Base-by-base conservation (phyloP, 2,888 invertebrate species). In the Agrotis segetum region DNA sequence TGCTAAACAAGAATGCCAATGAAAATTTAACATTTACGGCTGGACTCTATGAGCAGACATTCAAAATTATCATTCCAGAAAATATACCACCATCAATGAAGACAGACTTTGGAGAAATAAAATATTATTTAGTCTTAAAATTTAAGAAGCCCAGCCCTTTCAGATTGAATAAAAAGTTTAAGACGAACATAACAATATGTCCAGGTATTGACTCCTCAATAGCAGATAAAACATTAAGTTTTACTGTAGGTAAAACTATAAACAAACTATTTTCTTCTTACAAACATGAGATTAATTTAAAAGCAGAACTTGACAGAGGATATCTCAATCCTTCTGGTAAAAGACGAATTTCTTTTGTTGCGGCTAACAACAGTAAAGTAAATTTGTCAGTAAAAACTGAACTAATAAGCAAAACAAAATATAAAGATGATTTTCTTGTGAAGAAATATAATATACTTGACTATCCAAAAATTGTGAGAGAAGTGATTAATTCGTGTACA, bases 41-140 rank as follows among this genome's bases (percentile, higher is more conserved):
- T 52, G 82, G 82, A 11, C 21, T 62, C 5, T 50, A 80, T 16
- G 73, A 69, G n/a, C 40, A 64, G 2, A 40, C 53, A 19, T 80
- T 80, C 0, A 44, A 81, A 60, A 69, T 80, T 14, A 5, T 21
- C 13, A 56, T 80, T 29, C 82, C 79, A 24, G 62, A 69, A 53
- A 61, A 80, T n/a, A 56, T 67, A 55, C 79, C 79, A 17, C 65
- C 82, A 13, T 58, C 82, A 34, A 44, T 79, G 19, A 81, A 71
- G 17, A 71, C 71, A 29, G 52, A 67, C 6, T 24, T 56, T 29
- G 68, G 66, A 24, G 52, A 61, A 64, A 71, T 81, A 11, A 50
- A 72, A 47, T 79, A 82, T 29, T n/a, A 63, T 21, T 58, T 81
- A 16, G 52, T 67, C 2, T 40, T 80, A 19, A 82, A 73, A 69